A percentile compares a stretch with the other conserved stretches of the same genome.
phyloP scores from a whole-genome alignment of 2,113 vertebrate genomes.

The Nothocercus nigrocapillus region DNA sequence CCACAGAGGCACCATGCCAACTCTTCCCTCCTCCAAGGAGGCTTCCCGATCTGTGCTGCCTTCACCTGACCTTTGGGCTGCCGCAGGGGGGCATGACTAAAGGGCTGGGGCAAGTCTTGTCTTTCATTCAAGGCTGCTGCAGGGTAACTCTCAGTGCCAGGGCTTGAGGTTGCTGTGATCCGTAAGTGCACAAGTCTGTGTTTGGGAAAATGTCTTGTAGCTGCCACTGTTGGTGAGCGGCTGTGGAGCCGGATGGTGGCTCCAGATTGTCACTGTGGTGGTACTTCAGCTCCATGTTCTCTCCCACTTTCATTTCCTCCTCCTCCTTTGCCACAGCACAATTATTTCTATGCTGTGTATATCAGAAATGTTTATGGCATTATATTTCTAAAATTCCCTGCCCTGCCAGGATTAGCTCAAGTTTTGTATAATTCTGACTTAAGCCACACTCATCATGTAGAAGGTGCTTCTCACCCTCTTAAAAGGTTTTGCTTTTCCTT shows the following conservation, averaged over 20 bases:
- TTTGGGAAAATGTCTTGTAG: not conserved
- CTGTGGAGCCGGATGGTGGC: rapidly evolving
- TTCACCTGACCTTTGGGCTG: not conserved
- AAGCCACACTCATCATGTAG: not conserved
- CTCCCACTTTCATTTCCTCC: not conserved
- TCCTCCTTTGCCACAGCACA: not conserved
- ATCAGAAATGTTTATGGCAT: not conserved
- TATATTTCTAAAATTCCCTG: not conserved
- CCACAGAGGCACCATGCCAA: not conserved
- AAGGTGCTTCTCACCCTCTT: not conserved
- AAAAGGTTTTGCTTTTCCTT: not conserved
- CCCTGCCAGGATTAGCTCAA: not conserved
- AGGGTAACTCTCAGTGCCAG: not conserved
- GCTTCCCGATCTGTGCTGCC: not conserved
- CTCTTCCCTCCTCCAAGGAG: not conserved
- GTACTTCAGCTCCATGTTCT: not conserved
- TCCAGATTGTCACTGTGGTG: rapidly evolving
- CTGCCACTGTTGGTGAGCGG: not conserved
- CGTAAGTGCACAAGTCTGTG: rapidly evolving
- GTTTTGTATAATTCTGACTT: slow-evolving; percentile 6
- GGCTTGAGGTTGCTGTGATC: not conserved
- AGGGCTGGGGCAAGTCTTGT: not conserved
- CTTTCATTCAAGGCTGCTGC: not conserved
- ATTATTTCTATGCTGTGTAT: not conserved
- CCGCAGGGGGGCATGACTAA: not conserved